Conservation (phyloP, 2,113 vertebrate genomes). For the Apus apus region DNA sequence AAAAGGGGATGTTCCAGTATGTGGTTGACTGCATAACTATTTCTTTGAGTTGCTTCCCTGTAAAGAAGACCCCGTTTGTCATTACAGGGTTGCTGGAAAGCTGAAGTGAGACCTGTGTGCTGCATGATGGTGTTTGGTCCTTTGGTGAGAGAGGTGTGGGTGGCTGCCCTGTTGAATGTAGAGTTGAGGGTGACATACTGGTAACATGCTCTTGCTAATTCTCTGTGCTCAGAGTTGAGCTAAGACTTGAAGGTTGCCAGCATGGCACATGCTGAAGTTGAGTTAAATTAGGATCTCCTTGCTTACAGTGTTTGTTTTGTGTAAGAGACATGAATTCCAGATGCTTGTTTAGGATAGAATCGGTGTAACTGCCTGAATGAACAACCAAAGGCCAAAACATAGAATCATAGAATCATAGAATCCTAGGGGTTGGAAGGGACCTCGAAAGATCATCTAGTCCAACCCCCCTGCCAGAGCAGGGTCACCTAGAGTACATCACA, state of each 20-base stretch:
- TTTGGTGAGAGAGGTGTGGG: not conserved
- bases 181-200: not conserved
- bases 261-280: rapidly evolving
- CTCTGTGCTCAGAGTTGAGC: not conserved
- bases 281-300: not conserved
- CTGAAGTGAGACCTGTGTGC: not conserved
- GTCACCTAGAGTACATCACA: too few species aligned
- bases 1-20: not conserved
- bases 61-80: not conserved
- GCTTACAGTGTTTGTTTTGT: not conserved
- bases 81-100: not conserved
- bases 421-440: too few species aligned
- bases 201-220: not conserved
- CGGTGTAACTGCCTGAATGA: not conserved
- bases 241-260: not conserved
- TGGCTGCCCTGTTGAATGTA: not conserved
- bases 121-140: rapidly evolving
- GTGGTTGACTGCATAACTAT: not conserved
- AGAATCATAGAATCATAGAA: too few species aligned
- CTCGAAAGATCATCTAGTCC: too few species aligned
- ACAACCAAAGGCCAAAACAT: not conserved
- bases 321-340: not conserved
- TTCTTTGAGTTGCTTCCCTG: not conserved
- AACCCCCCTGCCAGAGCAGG: too few species aligned
- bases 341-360: not conserved